Evolutionary conservation across 2,888 invertebrate genomes (phyloP), one percentile per base, ranked within the genome.

Genomic region (Tineola bisselliella): DNA sequence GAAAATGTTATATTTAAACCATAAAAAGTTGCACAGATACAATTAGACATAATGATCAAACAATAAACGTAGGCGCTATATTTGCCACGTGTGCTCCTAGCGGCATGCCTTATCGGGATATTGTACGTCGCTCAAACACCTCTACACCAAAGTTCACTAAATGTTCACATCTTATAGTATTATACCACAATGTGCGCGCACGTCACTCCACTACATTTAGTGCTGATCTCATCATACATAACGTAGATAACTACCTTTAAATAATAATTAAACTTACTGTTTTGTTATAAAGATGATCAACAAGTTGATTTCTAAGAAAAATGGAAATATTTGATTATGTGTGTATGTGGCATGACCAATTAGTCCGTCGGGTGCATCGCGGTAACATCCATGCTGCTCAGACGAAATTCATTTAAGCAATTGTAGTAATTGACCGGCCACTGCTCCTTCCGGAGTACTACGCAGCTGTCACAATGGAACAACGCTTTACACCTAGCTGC

Each of bases 391-490:
- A 48, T n/a, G 2, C 48, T 73, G 70, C 72, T 71, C 75, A 81
- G 80, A 80, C 81, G 79, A 81, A 84, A 82, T 82, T 81, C 80
- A 84, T 84, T 86, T 78, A 75, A 81, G 79, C 86, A 84, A 84
- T 86, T 86, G 84, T 76, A 69, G 81, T 84, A 87, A 87, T 86
- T 87, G 84, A 76, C 70, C 74, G 71, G 74, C 73, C 74, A 70
- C 69, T 66, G 70, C 75, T 76, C 74, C 80, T 84, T 84, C 86
- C 86, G 83, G 81, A 81, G 71, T 15, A 48, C 10, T 25, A 25
- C 25, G 15, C 71, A 65, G 64, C 63, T 64, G 66, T 68, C 48
- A 17, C 48, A 48, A 5, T 15, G 10, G 48, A 48, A 15, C 2
- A 38, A 10, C 17, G 5, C 10, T 10, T 18, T 19, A 30, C 17